Evolutionary conservation across 2,888 invertebrate species (phyloP), one percentile per base, ranked within the genome.

Genomic region (Hartigia nigra): DNA sequence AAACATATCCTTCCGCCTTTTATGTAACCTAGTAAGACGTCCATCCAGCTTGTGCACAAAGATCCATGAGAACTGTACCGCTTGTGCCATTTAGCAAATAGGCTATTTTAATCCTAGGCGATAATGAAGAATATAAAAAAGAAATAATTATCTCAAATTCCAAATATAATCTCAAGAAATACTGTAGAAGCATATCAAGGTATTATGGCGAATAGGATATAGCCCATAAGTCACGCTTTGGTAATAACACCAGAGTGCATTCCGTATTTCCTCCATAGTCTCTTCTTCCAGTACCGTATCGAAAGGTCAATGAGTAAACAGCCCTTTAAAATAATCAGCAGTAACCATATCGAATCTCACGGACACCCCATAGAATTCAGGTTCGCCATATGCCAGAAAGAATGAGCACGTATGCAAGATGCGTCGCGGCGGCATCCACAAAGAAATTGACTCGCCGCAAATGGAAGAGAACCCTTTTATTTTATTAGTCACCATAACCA

Each of bases 341-440:
- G 23, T 55, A 55, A 55, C 55, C 55, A 55, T 23, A 55, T 55
- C 55, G 55, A 55, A 55, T 55, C 55, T 55, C 75, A 34, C n/a
- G 75, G 78, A 77, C 81, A 81, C 82, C 79, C 78, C 76, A 70
- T 81, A 81, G 70, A 76, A 55, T 12, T 12, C 37, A 34, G 72
- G 74, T 76, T 74, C 78, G 79, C 78, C 77, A 70, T 55, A 55
- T 75, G 69, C 78, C 75, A 76, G 78, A 77, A 80, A 81, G 81
- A 80, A 82, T 79, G 79, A 77, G 35, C 76, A 78, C 74, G 81
- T 74, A 78, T 76, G 79, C 81, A 77, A 79, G 80, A 79, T 78
- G 76, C 80, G 81, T 82, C 76, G 75, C 74, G 80, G 79, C 81
- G 81, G 81, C 82, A 77, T 77, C 75, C 75, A 74, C 80, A 82